A percentile compares a stretch with the other conserved stretches of the same genome.
Conservation (phyloP, 2,888 invertebrate species). For the Ennomos quercinarius region DNA sequence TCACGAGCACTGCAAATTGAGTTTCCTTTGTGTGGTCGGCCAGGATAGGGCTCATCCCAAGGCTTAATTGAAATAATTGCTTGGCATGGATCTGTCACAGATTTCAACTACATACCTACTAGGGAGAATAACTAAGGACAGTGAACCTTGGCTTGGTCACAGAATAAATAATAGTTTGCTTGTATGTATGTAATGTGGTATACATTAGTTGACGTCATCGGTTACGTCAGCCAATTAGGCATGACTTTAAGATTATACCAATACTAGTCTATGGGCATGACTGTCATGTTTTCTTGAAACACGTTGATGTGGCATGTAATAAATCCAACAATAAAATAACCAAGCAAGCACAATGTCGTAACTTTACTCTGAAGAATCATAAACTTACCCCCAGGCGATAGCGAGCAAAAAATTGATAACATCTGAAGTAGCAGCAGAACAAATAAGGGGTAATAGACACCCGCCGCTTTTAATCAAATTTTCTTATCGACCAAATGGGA, state of each 20-base stretch:
- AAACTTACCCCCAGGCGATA: constrained; percentile 30
- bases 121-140: constrained; percentile 4
- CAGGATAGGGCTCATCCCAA: constrained; percentile 47
- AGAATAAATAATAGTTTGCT: too few relatives aligned
- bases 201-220: constrained; percentile 13
- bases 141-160: constrained; percentile 14
- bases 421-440: constrained; percentile 49
- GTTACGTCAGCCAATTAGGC: constrained; percentile 13
- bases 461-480: constrained; percentile 64
- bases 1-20: constrained; percentile 58
- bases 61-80: constrained; percentile 49
- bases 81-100: constrained; percentile 14
- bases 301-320: constrained; percentile 10
- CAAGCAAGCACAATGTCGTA: constrained; percentile 30
- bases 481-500: constrained; percentile 62
- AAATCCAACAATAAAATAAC: constrained; percentile 22
- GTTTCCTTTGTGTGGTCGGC: constrained; percentile 50
- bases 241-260: neutral
- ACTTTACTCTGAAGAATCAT: constrained; percentile 31
- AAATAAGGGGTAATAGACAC: constrained; percentile 54
- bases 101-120: constrained; percentile 5
- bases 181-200: too few relatives aligned
- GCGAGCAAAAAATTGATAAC: constrained; percentile 48
- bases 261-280: too few relatives aligned
- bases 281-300: constrained; percentile 17